These are phyloP conservation scores for Noctuana brunneofusca DNA, from an alignment of 2,888 invertebrate species.

Conservation along the genomic window DNA sequence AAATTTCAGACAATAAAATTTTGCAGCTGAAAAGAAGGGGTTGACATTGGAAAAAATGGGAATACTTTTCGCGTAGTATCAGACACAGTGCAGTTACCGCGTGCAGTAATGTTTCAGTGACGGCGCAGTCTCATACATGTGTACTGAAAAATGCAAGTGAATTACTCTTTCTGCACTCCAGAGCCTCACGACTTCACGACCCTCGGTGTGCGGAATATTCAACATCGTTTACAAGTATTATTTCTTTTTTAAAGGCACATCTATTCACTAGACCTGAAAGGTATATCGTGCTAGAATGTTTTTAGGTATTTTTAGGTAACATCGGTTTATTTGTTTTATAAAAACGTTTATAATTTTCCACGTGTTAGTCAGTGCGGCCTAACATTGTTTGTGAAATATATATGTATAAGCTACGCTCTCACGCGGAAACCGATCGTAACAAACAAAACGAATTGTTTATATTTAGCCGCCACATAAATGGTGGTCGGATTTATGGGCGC, in stretches of 20 bases:
- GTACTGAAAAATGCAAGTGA: conserved; percentile 12
- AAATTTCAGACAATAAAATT: neutral
- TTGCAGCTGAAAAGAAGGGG: neutral
- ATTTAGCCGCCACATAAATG: conserved; percentile 56
- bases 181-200: conserved; percentile 17
- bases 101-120: conserved; percentile 20
- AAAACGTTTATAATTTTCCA: neutral
- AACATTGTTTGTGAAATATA: neutral
- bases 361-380: neutral
- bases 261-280: neutral
- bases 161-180: conserved; percentile 16
- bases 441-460: conserved; percentile 19
- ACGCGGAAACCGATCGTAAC: conserved; percentile 16
- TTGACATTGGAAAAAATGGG: conserved; percentile 19
- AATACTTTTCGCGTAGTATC: conserved; percentile 27
- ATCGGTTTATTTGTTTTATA: neutral
- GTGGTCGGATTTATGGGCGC: conserved; percentile 60
- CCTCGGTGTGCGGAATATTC: conserved; percentile 23
- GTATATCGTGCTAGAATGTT: neutral
- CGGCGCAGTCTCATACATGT: conserved; percentile 2
- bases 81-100: conserved; percentile 21
- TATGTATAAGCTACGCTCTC: neutral
- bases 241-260: conserved; percentile 4
- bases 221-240: conserved; percentile 24
- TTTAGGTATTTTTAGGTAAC: neutral